Percentiles rank a stretch among this genome's conserved stretches.
These are phyloP conservation scores for Falco punctatus DNA, from an alignment of 2,113 vertebrate genomes.

Conservation along the genomic window DNA sequence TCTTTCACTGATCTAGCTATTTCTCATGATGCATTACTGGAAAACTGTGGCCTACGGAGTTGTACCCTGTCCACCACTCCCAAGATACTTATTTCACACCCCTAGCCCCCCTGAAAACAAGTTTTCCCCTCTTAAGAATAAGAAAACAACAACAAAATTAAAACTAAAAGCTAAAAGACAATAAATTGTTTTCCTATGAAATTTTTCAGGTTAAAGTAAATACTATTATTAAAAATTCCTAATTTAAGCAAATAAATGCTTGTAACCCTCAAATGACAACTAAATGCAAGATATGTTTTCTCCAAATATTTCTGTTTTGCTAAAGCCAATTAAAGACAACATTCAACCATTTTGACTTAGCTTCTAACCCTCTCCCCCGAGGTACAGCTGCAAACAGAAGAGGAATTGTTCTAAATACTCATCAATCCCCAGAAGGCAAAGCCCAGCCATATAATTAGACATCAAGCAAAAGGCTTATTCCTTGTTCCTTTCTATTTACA, in stretches of 20 bases:
- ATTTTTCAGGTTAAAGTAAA: not conserved
- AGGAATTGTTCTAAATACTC: constrained; percentile 28
- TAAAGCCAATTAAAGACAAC: constrained; percentile 12
- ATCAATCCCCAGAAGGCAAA: not conserved
- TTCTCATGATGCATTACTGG: not conserved
- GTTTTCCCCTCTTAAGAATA: not conserved
- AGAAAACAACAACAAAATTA: not conserved
- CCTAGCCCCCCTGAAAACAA: not conserved
- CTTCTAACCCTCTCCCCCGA: not conserved
- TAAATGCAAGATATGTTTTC: not conserved
- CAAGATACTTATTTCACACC: not conserved
- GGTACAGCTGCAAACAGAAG: not conserved
- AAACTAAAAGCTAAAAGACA: not conserved
- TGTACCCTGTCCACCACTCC: not conserved
- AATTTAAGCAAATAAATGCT: not conserved
- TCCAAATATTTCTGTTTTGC: not conserved
- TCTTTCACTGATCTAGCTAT: not conserved
- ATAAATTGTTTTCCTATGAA: not conserved
- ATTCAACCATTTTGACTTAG: not conserved
- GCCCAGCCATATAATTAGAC: constrained; percentile 19
- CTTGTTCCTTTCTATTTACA: constrained; percentile 9
- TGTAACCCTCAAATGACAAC: not conserved
- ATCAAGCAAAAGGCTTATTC: not conserved
- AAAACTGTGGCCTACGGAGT: not conserved
- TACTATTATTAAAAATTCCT: not conserved